Base-by-base conservation (phyloP, 35 echinoderm and acorn worm genomes). In the Eucidaris tribuloides region DNA sequence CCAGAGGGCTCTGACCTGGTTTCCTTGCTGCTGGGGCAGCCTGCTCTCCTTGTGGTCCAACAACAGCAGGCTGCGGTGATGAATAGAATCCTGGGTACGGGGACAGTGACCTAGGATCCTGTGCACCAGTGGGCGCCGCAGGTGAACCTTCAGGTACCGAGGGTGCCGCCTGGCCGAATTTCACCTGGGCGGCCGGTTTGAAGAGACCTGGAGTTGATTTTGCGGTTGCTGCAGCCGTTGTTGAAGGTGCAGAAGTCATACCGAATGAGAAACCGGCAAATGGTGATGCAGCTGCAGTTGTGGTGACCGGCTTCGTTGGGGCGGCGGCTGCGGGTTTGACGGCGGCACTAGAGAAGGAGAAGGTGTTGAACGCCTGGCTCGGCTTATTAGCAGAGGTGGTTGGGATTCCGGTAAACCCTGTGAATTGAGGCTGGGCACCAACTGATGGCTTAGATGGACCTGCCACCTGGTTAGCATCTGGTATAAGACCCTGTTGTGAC, bases 261-360 rank as follows among this genome's bases (percentile, higher is more conserved):
- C 84, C 58, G 42, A 92, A 92, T 35, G 77, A 87, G 79, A 87
- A 87, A 2, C 84, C 90, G 38, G 84, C 49, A 61, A 92, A 92
- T 14, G 83, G 90, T 19, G 84, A 80, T 9, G 44, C 11, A 2
- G 54, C 0, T 0, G 35, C 30, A 25, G 84, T 64, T 28, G 77
- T 87, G 17, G 65, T 87, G 18, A 77, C 31, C 18, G 84, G 43
- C 32, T 52, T 52, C 5, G 65, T 65, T 65, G 79, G 52, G 27
- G 58, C 30, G 15, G 64, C 19, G 2, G 79, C 45, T 19, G 63
- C 33, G 0, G 76, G 79, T 6, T 36, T 72, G 27, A 81, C 63
- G 54, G 50, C 65, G 49, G 20, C 46, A 25, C 61, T 62, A 4
- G 42, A 87, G 48, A 84, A 76, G 2, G 55, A 54, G 58, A 80